Percentiles rank a stretch among this genome's conserved stretches.
phyloP scores from a whole-genome alignment of 1,140 invertebrate genomes.

The Drosophila eugracilis region DNA sequence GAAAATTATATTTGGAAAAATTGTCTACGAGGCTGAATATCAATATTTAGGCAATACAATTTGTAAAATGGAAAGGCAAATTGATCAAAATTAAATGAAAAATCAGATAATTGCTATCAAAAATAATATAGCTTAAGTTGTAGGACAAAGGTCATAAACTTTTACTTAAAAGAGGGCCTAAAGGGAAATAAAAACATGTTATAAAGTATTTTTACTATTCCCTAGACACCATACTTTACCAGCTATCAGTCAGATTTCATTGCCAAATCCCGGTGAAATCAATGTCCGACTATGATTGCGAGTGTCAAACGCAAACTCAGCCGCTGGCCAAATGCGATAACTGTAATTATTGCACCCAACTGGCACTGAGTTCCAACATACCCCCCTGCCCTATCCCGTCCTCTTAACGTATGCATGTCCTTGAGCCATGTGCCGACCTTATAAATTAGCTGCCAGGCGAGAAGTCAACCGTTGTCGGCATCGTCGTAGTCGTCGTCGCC shows the following conservation, averaged over 20 bases:
- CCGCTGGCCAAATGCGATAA: slow-evolving; percentile 39
- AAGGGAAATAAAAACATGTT: no score
- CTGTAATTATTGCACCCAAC: slow-evolving; percentile 42
- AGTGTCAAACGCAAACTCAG: slow-evolving; percentile 28
- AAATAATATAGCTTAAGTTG: no score
- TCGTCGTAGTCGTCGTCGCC: slow-evolving; percentile 15
- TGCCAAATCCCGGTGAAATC: slow-evolving; percentile 12
- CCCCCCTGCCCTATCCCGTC: slow-evolving; percentile 2
- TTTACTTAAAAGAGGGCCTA: no score
- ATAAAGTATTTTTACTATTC: not conserved
- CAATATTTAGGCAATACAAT: not conserved
- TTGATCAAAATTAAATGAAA: not conserved
- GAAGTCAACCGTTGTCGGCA: slow-evolving; percentile 35
- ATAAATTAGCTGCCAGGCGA: slow-evolving; percentile 68
- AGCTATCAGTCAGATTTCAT: slow-evolving; percentile 7
- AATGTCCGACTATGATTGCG: slow-evolving; percentile 25
- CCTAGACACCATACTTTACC: not conserved
- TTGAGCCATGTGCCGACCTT: slow-evolving; percentile 46
- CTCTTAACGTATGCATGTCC: no score
- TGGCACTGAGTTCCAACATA: not conserved
- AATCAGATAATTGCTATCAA: not conserved
- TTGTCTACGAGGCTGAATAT: no score
- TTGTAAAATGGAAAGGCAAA: not conserved
- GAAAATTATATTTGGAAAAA: slow-evolving; percentile 18
- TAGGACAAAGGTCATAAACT: not conserved